These are phyloP conservation scores for Patiria miniata DNA, from an alignment of 35 echinoderm and acorn worm species.

Conservation along the genomic window DNA sequence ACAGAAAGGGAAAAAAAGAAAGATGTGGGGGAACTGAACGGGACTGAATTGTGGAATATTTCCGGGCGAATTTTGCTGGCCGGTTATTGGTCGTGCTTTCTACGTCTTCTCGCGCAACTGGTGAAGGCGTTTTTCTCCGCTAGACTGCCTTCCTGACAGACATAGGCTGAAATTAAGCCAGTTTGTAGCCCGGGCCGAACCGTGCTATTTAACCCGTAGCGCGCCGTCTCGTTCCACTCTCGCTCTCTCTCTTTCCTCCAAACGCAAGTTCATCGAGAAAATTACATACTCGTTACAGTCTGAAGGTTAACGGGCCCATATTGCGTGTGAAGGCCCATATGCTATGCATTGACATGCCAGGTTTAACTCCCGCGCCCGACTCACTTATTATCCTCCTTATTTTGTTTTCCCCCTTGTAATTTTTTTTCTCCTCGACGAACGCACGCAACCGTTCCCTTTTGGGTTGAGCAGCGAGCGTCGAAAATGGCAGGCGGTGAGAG, in stretches of 20 bases:
- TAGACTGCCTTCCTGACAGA: conserved; percentile 12
- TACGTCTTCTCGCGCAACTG: neutral
- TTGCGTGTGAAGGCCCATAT: conserved; percentile 27
- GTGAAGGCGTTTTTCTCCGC: conserved; percentile 13
- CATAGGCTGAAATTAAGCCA: conserved; percentile 2
- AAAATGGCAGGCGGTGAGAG: conserved; percentile 22
- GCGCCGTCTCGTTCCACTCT: neutral
- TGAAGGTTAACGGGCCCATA: conserved; percentile 17
- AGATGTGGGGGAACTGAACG: no score
- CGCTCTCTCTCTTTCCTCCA: no score
- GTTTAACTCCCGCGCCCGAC: neutral
- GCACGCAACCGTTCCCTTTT: conserved; percentile 13
- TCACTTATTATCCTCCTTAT: no score
- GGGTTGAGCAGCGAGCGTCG: conserved; percentile 14
- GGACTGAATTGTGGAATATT: conserved; percentile 4
- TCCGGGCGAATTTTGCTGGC: neutral
- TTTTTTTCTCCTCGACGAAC: neutral
- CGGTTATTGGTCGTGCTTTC: neutral
- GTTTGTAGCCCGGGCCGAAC: neutral
- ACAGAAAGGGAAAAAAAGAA: no score
- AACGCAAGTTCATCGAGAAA: conserved; percentile 10
- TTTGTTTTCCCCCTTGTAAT: no score
- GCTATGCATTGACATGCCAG: conserved; percentile 28
- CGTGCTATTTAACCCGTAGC: neutral
- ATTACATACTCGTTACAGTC: conserved; percentile 33